Evolutionary conservation across 1,140 invertebrate species (phyloP).

Genomic region (Microvelia longipes): DNA sequence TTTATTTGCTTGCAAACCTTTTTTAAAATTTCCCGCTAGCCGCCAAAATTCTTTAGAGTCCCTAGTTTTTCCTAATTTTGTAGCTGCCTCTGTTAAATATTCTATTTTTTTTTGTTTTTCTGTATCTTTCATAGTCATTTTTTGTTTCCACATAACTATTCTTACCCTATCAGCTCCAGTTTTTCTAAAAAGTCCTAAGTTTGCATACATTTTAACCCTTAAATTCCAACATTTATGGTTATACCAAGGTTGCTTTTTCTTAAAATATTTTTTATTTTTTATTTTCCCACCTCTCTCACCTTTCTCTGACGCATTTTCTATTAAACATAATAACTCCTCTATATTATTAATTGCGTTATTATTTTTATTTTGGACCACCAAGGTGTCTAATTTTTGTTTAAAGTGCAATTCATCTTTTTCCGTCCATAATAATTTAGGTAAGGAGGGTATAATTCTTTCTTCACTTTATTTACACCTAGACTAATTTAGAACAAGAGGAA

Average conservation of each 20-base stretch:
- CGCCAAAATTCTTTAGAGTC: constrained; percentile 5
- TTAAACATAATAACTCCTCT: background rate
- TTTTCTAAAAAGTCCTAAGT: background rate
- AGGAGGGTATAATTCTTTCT: background rate
- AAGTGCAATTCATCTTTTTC: background rate
- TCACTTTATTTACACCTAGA: background rate
- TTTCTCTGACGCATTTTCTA: background rate
- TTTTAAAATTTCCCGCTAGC: constrained; percentile 1
- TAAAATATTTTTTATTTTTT: background rate
- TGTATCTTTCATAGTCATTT: background rate
- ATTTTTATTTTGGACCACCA: background rate
- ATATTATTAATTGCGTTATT: background rate
- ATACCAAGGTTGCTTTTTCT: constrained; percentile 3
- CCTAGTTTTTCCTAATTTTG: background rate
- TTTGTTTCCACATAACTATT: constrained; percentile 1
- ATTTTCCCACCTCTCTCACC: background rate
- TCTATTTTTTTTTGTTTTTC: constrained; percentile 1
- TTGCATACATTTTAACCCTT: background rate
- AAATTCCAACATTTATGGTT: constrained; percentile 4
- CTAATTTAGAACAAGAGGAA: background rate
- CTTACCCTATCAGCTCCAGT: background rate
- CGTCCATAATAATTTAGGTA: background rate
- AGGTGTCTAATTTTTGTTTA: background rate
- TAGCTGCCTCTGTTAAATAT: background rate
- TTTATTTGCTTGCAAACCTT: background rate